A percentile compares a stretch with the other conserved stretches of the same genome.
Conservation (phyloP, 2,888 invertebrate species). For the Mellilla xanthometata region DNA sequence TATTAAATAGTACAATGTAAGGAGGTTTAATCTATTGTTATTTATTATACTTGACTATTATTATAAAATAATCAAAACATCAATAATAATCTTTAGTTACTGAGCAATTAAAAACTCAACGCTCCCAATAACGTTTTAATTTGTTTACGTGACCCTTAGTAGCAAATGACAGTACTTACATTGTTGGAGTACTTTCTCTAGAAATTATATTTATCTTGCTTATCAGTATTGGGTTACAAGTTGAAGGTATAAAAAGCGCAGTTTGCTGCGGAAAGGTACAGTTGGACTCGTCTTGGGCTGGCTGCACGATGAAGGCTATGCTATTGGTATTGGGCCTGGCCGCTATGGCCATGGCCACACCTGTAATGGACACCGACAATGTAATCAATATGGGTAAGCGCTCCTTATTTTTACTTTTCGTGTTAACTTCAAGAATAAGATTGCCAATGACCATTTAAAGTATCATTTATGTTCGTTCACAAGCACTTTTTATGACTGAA, state of each 20-base stretch:
- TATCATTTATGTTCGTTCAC: no score
- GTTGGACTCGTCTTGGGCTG: slow-evolving; percentile 52
- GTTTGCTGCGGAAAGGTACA: slow-evolving; percentile 36
- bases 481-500: no score
- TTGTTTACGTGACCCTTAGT: slow-evolving; percentile 15
- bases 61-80: no score
- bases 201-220: slow-evolving; percentile 23
- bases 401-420: not conserved
- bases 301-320: slow-evolving; percentile 64
- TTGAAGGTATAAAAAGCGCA: slow-evolving; percentile 46
- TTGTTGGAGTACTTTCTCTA: slow-evolving; percentile 9
- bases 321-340: slow-evolving; percentile 58
- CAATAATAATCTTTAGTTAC: not conserved
- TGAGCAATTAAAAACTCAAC: not conserved
- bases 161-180: slow-evolving; percentile 25
- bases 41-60: no score
- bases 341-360: slow-evolving; percentile 59
- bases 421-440: no score
- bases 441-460: no score
- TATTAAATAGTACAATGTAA: no score
- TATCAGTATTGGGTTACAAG: slow-evolving; percentile 1
- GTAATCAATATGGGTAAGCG: slow-evolving; percentile 48
- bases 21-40: no score
- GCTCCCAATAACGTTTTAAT: no score
- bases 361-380: slow-evolving; percentile 48